Percentiles rank a stretch among this genome's conserved stretches.
phyloP scores from a whole-genome alignment of 2,888 invertebrate genomes.

The Mythimna albipuncta region DNA sequence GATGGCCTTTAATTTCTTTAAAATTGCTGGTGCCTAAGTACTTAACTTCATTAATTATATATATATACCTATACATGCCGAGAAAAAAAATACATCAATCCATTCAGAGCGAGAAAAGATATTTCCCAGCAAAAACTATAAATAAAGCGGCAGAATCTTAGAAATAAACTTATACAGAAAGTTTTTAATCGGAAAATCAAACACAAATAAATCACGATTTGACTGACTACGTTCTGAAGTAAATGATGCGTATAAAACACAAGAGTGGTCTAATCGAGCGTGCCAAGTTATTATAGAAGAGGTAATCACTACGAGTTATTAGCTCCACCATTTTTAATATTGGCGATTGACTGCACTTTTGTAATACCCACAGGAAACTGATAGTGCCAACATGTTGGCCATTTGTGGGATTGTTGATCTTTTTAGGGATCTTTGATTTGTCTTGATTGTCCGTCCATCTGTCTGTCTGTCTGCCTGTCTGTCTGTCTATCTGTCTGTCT shows the following conservation, averaged over 20 bases:
- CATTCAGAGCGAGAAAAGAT: too few relatives aligned
- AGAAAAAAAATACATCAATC: too few relatives aligned
- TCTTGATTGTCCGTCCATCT: too few relatives aligned
- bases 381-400: slow-evolving; percentile 13
- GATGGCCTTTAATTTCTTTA: too few relatives aligned
- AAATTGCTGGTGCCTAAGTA: too few relatives aligned
- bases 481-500: too few relatives aligned
- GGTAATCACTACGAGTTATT: slow-evolving; percentile 70
- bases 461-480: too few relatives aligned
- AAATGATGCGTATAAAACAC: slow-evolving; percentile 11
- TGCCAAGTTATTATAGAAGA: slow-evolving; percentile 56
- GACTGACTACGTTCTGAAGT: not conserved
- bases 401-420: not conserved
- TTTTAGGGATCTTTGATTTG: too few relatives aligned
- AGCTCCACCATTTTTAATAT: slow-evolving; percentile 73
- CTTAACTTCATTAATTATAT: too few relatives aligned
- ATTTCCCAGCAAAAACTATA: too few relatives aligned
- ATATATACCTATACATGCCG: too few relatives aligned
- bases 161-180: not conserved
- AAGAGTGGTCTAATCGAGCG: slow-evolving; percentile 57
- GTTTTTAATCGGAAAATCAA: not conserved
- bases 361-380: slow-evolving; percentile 33
- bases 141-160: too few relatives aligned
- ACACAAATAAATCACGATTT: not conserved
- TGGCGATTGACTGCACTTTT: slow-evolving; percentile 72